phyloP scores from a whole-genome alignment of 1,140 invertebrate species.

The Cephus cinctus region DNA sequence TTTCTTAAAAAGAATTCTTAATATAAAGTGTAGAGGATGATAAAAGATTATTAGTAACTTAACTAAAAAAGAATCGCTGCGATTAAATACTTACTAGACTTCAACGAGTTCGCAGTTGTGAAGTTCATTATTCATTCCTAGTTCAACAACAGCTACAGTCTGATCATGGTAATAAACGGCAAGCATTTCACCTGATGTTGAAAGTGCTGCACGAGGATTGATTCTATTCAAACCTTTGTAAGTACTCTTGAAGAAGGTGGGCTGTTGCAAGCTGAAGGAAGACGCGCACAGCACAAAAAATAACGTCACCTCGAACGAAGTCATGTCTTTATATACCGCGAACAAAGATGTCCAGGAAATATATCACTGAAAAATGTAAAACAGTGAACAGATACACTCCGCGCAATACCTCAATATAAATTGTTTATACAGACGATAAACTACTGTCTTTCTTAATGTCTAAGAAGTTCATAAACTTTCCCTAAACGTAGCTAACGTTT shows the following conservation, averaged over 20 bases:
- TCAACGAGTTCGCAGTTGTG: slow-evolving; percentile 81
- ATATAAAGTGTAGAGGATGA: background rate
- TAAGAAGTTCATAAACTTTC: no score
- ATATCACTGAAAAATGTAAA: no score
- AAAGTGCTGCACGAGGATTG: background rate
- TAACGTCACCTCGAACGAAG: slow-evolving; percentile 9
- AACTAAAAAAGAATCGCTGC: no score
- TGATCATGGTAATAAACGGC: slow-evolving; percentile 74
- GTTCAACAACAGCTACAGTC: slow-evolving; percentile 76
- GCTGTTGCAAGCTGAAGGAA: slow-evolving; percentile 21
- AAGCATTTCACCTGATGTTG: slow-evolving; percentile 18
- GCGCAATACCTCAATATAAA: no score
- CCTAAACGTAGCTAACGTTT: no score
- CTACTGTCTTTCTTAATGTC: no score
- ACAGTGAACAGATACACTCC: no score
- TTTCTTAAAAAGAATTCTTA: slow-evolving; percentile 1
- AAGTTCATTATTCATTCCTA: slow-evolving; percentile 64
- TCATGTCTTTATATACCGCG: slow-evolving; percentile 17
- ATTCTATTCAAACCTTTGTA: slow-evolving; percentile 35
- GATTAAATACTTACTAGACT: slow-evolving; percentile 78
- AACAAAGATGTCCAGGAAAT: no score
- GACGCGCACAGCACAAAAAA: slow-evolving; percentile 11
- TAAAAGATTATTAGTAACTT: no score
- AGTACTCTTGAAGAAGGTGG: slow-evolving; percentile 27
- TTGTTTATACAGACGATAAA: no score